These are phyloP conservation scores for Melitaea cinxia DNA, from an alignment of 1,140 invertebrate genomes.

Conservation along the genomic window DNA sequence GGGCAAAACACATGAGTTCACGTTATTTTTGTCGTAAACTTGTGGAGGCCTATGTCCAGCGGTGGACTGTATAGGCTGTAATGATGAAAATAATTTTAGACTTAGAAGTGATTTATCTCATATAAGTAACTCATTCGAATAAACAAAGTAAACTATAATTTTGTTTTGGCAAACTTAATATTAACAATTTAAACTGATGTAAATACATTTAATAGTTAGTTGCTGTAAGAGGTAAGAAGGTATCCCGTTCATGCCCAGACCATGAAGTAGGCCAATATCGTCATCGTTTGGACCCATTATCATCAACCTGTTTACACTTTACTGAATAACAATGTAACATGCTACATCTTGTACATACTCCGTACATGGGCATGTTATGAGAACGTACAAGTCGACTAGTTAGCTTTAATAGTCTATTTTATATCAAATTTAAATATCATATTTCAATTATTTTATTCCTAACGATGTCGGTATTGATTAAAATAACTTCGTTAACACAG, in stretches of 20 bases:
- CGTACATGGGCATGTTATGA: conserved; percentile 23
- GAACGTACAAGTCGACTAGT: conserved; percentile 18
- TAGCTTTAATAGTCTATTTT: conserved; percentile 24
- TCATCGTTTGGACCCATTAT: conserved; percentile 36
- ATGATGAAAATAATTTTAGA: too few relatives aligned
- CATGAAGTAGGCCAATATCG: conserved; percentile 32
- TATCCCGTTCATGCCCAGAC: conserved; percentile 11
- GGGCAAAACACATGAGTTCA: too few relatives aligned
- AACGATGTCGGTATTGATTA: conserved; percentile 1
- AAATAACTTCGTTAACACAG: conserved; percentile 2
- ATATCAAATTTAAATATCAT: conserved; percentile 25
- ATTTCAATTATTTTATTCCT: conserved; percentile 14
- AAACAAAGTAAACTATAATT: too few relatives aligned
- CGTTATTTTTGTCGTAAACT: too few relatives aligned
- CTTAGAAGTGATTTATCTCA: too few relatives aligned
- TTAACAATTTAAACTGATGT: too few relatives aligned
- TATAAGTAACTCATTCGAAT: too few relatives aligned
- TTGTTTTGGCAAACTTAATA: too few relatives aligned
- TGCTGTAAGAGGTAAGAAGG: not conserved
- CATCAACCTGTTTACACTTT: conserved; percentile 44
- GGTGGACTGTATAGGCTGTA: too few relatives aligned
- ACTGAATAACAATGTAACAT: conserved; percentile 40
- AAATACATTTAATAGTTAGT: too few relatives aligned
- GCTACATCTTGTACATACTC: conserved; percentile 22
- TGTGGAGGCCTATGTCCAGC: too few relatives aligned